Conservation (phyloP, 2,888 invertebrate genomes). For the Aporophyla nigra region DNA sequence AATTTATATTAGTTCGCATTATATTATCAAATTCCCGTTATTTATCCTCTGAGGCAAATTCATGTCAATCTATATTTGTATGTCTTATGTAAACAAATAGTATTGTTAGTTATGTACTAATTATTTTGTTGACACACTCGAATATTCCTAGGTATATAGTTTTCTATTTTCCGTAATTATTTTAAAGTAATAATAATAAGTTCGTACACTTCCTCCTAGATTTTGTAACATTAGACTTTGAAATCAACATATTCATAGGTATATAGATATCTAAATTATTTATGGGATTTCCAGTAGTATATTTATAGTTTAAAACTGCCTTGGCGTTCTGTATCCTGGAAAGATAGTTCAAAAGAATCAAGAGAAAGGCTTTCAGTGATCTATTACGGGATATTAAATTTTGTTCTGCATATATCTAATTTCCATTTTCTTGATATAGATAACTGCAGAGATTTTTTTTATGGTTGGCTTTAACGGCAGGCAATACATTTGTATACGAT, state of each 20-base stretch:
- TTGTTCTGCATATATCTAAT: not conserved
- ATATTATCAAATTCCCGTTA: conserved; percentile 12
- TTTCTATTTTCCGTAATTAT: not conserved
- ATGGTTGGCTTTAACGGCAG: not conserved
- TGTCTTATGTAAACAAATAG: not conserved
- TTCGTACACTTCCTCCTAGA: not conserved
- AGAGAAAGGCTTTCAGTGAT: not conserved
- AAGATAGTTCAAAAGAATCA: not conserved
- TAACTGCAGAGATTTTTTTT: not conserved
- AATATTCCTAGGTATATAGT: not conserved
- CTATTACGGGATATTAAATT: not conserved
- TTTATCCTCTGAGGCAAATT: conserved; percentile 35
- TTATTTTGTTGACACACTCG: conserved; percentile 2
- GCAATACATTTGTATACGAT: not conserved
- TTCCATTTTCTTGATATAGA: no score
- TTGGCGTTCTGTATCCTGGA: not conserved
- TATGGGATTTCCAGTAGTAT: not conserved
- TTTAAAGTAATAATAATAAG: not conserved
- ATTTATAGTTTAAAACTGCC: not conserved
- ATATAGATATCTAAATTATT: not conserved
- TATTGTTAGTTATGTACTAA: not conserved
- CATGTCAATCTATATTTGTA: conserved; percentile 6
- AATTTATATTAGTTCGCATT: conserved; percentile 7
- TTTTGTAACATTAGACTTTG: no score
- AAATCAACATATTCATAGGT: not conserved